phyloP scores from a whole-genome alignment of 1,140 invertebrate genomes.

The Bombus terrestris region DNA sequence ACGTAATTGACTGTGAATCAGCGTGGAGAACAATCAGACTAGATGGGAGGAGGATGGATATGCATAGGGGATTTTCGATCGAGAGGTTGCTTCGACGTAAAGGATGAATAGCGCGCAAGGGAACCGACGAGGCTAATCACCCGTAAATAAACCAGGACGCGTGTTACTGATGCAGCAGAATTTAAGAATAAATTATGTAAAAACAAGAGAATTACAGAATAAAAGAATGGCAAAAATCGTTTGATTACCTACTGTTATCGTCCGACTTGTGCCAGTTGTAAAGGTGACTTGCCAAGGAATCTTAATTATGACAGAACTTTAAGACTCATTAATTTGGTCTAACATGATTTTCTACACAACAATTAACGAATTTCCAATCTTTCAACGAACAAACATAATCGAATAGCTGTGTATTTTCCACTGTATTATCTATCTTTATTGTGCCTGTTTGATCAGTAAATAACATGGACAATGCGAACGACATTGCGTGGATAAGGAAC shows the following conservation, averaged over 20 bases:
- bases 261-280: too few relatives aligned
- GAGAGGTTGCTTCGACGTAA: constrained; percentile 2
- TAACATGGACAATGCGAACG: not conserved
- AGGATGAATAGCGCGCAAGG: not conserved
- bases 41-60: not conserved
- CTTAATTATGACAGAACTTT: too few relatives aligned
- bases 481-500: not conserved
- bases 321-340: not conserved
- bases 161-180: not conserved
- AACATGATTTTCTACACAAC: not conserved
- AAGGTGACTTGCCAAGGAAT: not conserved
- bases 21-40: constrained; percentile 25
- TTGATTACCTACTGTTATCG: too few relatives aligned
- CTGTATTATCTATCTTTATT: too few relatives aligned
- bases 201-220: not conserved
- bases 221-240: not conserved
- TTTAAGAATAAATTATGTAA: not conserved
- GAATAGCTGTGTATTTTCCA: not conserved
- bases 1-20: constrained; percentile 39
- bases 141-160: constrained; percentile 16
- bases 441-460: not conserved
- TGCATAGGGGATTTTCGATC: constrained; percentile 7
- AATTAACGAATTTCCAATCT: not conserved
- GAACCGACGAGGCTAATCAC: constrained; percentile 16
- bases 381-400: fast-evolving